These are phyloP conservation scores for Belonocnema kinseyi DNA, from an alignment of 1,140 invertebrate genomes.

Conservation along the genomic window DNA sequence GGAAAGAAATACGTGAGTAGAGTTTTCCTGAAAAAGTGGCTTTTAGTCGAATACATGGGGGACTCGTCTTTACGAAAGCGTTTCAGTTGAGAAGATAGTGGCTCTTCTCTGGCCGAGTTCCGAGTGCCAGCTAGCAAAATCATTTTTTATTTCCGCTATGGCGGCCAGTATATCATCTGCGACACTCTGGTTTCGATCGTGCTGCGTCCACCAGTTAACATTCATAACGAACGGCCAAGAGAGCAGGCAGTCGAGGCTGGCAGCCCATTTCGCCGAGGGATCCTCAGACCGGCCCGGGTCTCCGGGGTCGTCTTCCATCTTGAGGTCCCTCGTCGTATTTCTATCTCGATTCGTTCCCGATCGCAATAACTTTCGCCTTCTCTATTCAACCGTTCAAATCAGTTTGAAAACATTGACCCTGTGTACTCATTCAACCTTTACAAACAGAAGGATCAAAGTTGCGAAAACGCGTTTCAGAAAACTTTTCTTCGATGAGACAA, in stretches of 20 bases:
- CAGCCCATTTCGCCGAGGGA: conserved; percentile 19
- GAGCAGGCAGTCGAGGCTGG: not conserved
- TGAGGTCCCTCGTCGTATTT: conserved; percentile 18
- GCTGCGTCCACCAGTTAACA: conserved; percentile 5
- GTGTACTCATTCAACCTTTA: not conserved
- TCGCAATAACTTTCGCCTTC: conserved; percentile 20
- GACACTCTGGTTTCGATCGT: conserved; percentile 15
- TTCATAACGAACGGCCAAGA: conserved; percentile 8
- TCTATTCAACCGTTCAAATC: not conserved
- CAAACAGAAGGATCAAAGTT: not conserved
- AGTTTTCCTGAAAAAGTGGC: conserved; percentile 11
- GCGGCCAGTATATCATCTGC: conserved; percentile 21
- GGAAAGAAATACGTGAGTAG: conserved; percentile 6
- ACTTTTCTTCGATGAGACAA: conserved; percentile 4
- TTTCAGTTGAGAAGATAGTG: conserved; percentile 16
- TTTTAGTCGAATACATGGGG: not conserved
- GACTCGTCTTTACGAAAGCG: conserved; percentile 17
- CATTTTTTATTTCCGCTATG: conserved; percentile 27
- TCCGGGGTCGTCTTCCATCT: conserved; percentile 18
- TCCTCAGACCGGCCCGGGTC: conserved; percentile 23
- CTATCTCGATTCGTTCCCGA: conserved; percentile 3
- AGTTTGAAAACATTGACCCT: not conserved
- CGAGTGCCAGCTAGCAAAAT: conserved; percentile 12
- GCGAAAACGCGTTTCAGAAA: not conserved
- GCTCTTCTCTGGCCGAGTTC: not conserved